Conservation (phyloP, 2,797 vertebrate genomes). For the Anableps anableps region DNA sequence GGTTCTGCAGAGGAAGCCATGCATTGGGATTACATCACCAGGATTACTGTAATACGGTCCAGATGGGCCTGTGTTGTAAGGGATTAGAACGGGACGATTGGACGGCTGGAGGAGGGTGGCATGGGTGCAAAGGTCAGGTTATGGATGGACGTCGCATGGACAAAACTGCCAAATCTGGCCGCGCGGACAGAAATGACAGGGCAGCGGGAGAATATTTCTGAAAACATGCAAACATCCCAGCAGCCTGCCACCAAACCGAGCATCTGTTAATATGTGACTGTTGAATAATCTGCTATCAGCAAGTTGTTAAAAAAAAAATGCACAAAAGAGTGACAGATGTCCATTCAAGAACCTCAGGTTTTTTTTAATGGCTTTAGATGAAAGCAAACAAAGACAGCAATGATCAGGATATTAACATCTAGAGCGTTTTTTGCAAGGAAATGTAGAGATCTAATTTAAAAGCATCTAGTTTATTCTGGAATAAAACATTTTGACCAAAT, state of each 20-base stretch:
- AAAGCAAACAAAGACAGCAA: background rate
- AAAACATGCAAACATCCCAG: constrained; percentile 8
- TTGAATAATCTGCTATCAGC: background rate
- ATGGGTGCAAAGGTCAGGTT: constrained; percentile 56
- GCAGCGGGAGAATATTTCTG: constrained; percentile 8
- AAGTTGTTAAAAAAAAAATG: background rate
- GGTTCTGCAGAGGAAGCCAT: constrained; percentile 47
- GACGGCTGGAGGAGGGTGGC: constrained; percentile 52
- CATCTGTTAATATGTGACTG: constrained; percentile 2
- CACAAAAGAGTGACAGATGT: background rate
- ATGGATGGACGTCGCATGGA: constrained; percentile 42
- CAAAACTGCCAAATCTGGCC: constrained; percentile 29
- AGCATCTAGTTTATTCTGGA: background rate
- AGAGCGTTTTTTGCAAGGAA: background rate
- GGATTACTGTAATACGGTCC: constrained; percentile 80
- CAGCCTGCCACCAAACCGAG: background rate
- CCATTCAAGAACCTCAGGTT: background rate
- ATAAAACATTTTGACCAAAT: background rate
- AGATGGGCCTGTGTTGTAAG: constrained; percentile 75
- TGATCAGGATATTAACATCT: background rate
- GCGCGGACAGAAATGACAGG: background rate
- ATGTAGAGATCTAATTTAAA: background rate
- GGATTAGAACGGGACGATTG: constrained; percentile 75
- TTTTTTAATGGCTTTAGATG: background rate
- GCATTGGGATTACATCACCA: constrained; percentile 76